Conservation (phyloP, 2,113 vertebrate species). For the Peromyscus leucopus region DNA sequence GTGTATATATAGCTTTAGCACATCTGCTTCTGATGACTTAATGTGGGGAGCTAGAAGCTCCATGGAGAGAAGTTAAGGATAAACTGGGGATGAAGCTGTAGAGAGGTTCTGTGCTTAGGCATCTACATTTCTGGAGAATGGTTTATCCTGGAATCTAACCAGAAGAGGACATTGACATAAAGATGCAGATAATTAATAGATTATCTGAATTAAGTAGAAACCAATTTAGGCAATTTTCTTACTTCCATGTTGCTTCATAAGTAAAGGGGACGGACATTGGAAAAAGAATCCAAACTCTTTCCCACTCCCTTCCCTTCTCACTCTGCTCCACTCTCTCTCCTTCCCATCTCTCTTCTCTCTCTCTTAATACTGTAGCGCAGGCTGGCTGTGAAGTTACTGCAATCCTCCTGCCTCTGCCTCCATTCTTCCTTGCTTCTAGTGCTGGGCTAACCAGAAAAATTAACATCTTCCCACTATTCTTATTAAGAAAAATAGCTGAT, state of each 20-base stretch:
- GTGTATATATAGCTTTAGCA: not conserved
- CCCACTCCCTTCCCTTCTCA: not conserved
- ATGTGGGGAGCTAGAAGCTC: not conserved
- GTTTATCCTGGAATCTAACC: not conserved
- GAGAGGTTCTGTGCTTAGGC: not conserved
- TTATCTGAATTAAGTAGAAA: not conserved
- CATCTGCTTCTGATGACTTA: not conserved
- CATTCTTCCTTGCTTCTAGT: not conserved
- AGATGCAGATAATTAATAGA: not conserved
- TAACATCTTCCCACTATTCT: not conserved
- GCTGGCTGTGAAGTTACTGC: not conserved
- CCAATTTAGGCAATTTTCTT: not conserved
- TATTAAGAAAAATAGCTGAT: constrained; percentile 22
- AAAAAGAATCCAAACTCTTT: not conserved
- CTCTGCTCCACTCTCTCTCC: no score
- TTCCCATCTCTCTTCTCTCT: not conserved
- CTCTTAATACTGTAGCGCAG: not conserved
- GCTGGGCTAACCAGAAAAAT: not conserved
- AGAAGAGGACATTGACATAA: constrained; percentile 3
- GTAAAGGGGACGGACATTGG: not conserved
- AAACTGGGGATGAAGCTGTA: not conserved
- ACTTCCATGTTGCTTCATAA: not conserved
- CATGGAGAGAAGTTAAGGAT: not conserved
- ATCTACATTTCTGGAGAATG: not conserved
- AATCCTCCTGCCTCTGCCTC: not conserved